Percentiles rank a stretch among this genome's conserved stretches.
phyloP scores from a whole-genome alignment of 2,888 invertebrate species.

The Reticulitermes lucifugus region DNA sequence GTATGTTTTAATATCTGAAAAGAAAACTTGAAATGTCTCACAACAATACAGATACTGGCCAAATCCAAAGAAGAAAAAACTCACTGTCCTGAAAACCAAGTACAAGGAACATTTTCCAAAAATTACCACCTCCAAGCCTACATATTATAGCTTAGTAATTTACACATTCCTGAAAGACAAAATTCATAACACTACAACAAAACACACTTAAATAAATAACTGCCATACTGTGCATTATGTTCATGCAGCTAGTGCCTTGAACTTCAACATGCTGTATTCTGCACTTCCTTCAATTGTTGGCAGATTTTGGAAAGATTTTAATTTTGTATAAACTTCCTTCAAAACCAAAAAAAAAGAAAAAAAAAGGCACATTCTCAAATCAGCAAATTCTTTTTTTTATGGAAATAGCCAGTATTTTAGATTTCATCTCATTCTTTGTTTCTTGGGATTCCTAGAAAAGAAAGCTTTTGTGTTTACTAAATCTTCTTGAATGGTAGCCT shows the following conservation, averaged over 20 bases:
- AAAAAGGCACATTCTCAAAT: neutral
- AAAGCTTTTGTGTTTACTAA: conserved; percentile 23
- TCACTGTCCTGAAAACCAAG: neutral
- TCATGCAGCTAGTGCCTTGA: no score
- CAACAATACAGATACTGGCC: conserved; percentile 39
- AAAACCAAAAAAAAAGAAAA: neutral
- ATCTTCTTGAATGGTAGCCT: conserved; percentile 22
- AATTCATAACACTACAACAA: neutral
- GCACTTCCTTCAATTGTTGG: neutral
- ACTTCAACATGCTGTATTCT: neutral
- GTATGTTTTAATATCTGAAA: conserved; percentile 40
- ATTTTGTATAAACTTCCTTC: neutral
- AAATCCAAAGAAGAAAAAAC: conserved; percentile 26
- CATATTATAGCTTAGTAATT: neutral
- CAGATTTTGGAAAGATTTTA: neutral
- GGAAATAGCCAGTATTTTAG: conserved; percentile 37
- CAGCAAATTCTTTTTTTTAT: neutral
- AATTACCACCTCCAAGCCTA: conserved; percentile 1
- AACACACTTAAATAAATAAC: neutral
- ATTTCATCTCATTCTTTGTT: conserved; percentile 6
- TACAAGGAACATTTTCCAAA: neutral
- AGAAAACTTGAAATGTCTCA: conserved; percentile 28
- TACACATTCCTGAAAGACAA: neutral
- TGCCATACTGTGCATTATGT: no score
- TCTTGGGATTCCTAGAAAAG: conserved; percentile 42